Evolutionary conservation across 2,113 vertebrate species (phyloP).

Genomic region (Danio rerio): DNA sequence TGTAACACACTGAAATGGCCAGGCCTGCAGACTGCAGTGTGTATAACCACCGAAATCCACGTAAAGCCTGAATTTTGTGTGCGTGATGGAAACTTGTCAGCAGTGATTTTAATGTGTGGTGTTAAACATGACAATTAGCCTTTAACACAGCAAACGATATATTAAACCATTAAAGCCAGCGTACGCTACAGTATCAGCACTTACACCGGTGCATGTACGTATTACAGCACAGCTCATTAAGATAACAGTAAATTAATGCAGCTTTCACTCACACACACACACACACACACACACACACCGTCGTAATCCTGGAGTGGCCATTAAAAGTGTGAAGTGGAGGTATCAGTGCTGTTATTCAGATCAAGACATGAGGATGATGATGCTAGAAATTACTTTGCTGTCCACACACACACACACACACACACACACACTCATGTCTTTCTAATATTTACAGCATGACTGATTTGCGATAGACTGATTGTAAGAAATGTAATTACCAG

Average conservation of each 20-base stretch:
- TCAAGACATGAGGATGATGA: slow-evolving; percentile 36
- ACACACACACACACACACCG: slow-evolving; percentile 33
- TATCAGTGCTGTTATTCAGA: slow-evolving; percentile 47
- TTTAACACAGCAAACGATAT: slow-evolving; percentile 6
- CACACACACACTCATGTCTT: background rate
- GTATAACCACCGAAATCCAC: too few species aligned
- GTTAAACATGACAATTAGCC: slow-evolving; percentile 35
- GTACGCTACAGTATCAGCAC: background rate
- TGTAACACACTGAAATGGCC: too few species aligned
- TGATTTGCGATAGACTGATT: slow-evolving; percentile 80
- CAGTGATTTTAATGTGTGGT: slow-evolving; percentile 69
- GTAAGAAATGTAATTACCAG: slow-evolving; percentile 79
- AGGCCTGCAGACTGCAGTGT: too few species aligned
- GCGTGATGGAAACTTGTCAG: too few species aligned
- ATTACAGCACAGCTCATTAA: slow-evolving; percentile 61
- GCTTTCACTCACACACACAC: slow-evolving; percentile 46
- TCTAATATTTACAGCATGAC: slow-evolving; percentile 75
- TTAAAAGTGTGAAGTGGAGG: slow-evolving; percentile 25
- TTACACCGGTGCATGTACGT: slow-evolving; percentile 47
- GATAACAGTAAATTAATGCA: slow-evolving; percentile 70
- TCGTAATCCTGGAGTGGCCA: background rate
- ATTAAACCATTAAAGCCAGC: slow-evolving; percentile 27
- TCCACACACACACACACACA: slow-evolving; percentile 43
- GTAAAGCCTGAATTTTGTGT: too few species aligned
- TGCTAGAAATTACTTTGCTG: slow-evolving; percentile 43